phyloP scores from a whole-genome alignment of 2,113 vertebrate species.

The Mionectes macconnelli region DNA sequence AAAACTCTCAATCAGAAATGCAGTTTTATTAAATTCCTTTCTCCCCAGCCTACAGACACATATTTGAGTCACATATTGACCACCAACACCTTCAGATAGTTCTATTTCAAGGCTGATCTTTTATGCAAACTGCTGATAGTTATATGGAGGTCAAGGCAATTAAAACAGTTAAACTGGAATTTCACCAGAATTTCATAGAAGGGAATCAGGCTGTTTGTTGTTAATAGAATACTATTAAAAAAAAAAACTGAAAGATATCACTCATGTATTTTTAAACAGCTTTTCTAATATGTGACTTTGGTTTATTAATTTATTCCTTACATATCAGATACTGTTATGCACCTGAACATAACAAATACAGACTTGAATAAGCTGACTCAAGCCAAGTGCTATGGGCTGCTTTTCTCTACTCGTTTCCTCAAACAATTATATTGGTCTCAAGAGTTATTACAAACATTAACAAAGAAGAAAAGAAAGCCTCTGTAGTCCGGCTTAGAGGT shows the following conservation, averaged over 20 bases:
- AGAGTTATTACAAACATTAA: neutral
- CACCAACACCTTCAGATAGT: neutral
- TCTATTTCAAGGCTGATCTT: neutral
- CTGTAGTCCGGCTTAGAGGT: neutral
- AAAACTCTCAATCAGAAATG: neutral
- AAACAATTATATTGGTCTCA: neutral
- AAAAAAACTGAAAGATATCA: neutral
- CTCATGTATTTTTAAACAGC: neutral
- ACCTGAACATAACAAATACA: neutral
- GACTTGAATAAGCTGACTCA: neutral
- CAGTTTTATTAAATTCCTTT: neutral
- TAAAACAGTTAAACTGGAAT: neutral
- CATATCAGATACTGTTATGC: neutral
- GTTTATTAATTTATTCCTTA: neutral
- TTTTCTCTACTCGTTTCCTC: neutral
- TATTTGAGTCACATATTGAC: neutral
- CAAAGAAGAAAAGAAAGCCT: neutral
- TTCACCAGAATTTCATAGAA: neutral
- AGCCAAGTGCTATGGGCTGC: neutral
- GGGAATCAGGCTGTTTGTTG: neutral
- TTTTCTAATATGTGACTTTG: neutral
- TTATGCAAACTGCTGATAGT: neutral
- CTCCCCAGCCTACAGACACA: neutral
- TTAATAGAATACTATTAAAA: neutral
- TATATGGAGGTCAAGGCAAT: neutral